Evolutionary conservation across 2,113 vertebrate genomes (phyloP), one percentile per base, ranked within the genome.

Genomic region (Heterocephalus glaber): DNA sequence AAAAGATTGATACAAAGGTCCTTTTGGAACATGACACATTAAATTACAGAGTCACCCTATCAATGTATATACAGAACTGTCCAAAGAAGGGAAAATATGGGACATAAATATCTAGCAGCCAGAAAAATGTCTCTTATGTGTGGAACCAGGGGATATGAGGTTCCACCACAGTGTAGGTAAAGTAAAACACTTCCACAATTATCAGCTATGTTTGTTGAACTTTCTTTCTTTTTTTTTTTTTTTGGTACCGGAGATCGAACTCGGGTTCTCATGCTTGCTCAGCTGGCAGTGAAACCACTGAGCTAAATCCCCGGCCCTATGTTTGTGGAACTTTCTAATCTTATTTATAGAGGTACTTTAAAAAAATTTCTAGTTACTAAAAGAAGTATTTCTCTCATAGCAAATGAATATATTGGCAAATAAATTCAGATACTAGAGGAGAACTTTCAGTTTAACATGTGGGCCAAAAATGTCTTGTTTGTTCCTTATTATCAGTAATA

Each of bases 21-120:
- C 54, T 96, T 93, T 84, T 60, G 58, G 58, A 92, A 92, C 68
- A 94, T 63, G 86, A 96, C 93, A 89, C 35, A 95, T 33, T 77
- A 83, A 47, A 41, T 80, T 83, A 90, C 24, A 96, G 44, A 89
- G 38, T 80, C 70, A 90, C 49, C 47, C 35, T 92, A 44, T 87
- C 24, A 65, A 47, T 91, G 7, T 86, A 76, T 38, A 47, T n/a
- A 38, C 0, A 68, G 49, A 66, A 87, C 61, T 94, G 12, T 61
- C 49, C 60, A 96, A 96, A 96, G 86, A 93, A 93, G 30, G 26
- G 19, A 96, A 20, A 94, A 66, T 1, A 92, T 89, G 56, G 47
- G 49, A 95, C 47, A 70, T 80, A 89, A 93, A 91, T 86, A 92
- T 30, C 38, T 28, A 83, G 33, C 63, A 93, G 30, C 5, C 61